phyloP scores from a whole-genome alignment of 2,797 vertebrate genomes.

The Smutsia gigantea region DNA sequence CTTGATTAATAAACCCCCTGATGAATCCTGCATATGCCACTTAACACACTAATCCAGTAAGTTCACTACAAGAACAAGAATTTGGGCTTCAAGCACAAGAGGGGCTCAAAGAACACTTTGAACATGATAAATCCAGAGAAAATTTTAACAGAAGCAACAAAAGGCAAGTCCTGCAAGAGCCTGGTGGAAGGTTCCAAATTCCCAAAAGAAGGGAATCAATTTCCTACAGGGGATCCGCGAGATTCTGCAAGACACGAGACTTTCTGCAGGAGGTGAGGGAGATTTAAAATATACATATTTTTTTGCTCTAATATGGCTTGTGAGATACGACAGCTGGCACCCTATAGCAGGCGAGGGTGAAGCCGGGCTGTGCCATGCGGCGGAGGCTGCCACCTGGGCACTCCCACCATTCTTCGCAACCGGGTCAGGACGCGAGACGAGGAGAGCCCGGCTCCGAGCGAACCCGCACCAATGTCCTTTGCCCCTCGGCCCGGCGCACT shows the following conservation, averaged over 20 bases:
- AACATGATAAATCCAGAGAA: neutral
- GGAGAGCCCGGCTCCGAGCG: neutral
- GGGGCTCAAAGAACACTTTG: neutral
- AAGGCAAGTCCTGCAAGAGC: conserved; percentile 53
- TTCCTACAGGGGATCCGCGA: conserved; percentile 13
- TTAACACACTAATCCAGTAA: neutral
- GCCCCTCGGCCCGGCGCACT: neutral
- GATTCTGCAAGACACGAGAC: conserved; percentile 28
- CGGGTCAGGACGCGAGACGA: neutral
- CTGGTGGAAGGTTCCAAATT: conserved; percentile 49
- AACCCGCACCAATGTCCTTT: neutral
- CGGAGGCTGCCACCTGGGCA: conserved; percentile 69
- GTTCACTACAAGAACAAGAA: neutral
- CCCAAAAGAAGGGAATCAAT: conserved; percentile 31
- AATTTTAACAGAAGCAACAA: conserved; percentile 60
- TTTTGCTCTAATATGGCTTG: neutral
- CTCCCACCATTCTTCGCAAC: conserved; percentile 69
- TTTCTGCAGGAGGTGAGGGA: conserved; percentile 38
- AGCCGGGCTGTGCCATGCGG: conserved; percentile 66
- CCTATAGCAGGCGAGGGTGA: neutral
- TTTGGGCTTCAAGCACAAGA: neutral
- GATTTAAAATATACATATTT: neutral
- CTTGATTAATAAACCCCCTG: neutral
- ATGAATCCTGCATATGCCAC: neutral
- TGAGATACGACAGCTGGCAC: conserved; percentile 50